Conservation (phyloP, 2,797 vertebrate species). For the Rhinatrema bivittatum region DNA sequence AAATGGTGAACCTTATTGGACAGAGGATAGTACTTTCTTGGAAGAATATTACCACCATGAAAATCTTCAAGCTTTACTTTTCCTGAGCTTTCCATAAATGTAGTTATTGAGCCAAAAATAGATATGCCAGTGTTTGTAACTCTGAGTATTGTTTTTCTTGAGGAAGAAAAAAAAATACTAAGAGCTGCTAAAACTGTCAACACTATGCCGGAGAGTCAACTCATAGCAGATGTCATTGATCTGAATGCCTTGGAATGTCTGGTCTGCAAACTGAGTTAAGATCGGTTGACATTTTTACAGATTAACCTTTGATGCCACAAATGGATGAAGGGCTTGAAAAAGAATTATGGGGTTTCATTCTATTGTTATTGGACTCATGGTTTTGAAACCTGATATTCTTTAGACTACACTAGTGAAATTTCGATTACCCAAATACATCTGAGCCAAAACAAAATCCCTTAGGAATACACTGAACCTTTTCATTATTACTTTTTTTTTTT, state of each 20-base stretch:
- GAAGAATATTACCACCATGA: too few relatives aligned
- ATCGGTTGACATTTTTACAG: not conserved
- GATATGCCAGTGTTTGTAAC: too few relatives aligned
- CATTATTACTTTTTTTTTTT: not conserved
- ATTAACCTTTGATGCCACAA: conserved; percentile 6
- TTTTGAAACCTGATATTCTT: not conserved
- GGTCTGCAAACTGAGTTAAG: not conserved
- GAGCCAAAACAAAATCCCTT: not conserved
- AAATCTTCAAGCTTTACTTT: too few relatives aligned
- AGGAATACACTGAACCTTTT: too few relatives aligned
- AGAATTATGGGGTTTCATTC: not conserved
- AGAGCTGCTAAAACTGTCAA: not conserved
- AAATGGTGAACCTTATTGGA: too few relatives aligned
- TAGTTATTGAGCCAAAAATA: not conserved
- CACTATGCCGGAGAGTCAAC: not conserved
- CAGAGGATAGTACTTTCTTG: too few relatives aligned
- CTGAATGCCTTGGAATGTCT: not conserved
- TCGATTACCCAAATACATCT: not conserved
- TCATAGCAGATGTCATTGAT: not conserved
- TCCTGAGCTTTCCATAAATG: too few relatives aligned
- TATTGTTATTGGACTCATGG: not conserved
- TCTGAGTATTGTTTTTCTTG: not conserved
- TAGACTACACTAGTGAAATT: not conserved
- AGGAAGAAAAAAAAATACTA: not conserved
- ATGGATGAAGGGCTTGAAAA: not conserved